These are phyloP conservation scores for Drosophila navojoa DNA, from an alignment of 1,140 invertebrate species.

Conservation along the genomic window DNA sequence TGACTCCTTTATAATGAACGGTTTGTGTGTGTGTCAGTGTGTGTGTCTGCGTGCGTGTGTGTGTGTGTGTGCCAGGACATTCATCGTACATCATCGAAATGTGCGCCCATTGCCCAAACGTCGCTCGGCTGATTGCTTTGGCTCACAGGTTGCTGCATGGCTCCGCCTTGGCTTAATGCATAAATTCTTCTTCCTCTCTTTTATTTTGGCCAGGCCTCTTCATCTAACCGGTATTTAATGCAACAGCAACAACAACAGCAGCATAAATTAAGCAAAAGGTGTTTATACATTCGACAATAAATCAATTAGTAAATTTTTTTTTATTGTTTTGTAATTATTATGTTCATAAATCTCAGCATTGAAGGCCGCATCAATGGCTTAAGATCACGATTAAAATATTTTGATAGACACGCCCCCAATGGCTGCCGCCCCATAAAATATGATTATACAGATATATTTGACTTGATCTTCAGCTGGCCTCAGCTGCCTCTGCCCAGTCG, in stretches of 20 bases:
- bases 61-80: slow-evolving; percentile 68
- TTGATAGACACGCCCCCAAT: slow-evolving; percentile 35
- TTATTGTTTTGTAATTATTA: slow-evolving; percentile 83
- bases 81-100: slow-evolving; percentile 77
- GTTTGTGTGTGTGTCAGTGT: slow-evolving; percentile 31
- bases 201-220: slow-evolving; percentile 44
- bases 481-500: neutral
- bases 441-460: neutral
- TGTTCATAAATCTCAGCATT: slow-evolving; percentile 76
- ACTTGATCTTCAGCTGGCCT: neutral
- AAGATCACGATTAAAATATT: slow-evolving; percentile 57
- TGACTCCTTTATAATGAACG: slow-evolving; percentile 82
- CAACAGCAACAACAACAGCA: slow-evolving; percentile 38
- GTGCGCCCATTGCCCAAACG: slow-evolving; percentile 39
- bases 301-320: slow-evolving; percentile 83
- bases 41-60: slow-evolving; percentile 28
- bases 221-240: slow-evolving; percentile 65
- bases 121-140: slow-evolving; percentile 64
- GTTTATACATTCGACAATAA: slow-evolving; percentile 82
- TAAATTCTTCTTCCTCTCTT: slow-evolving; percentile 41
- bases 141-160: slow-evolving; percentile 62
- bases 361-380: slow-evolving; percentile 43
- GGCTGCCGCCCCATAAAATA: neutral
- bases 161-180: slow-evolving; percentile 61
- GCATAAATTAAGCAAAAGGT: slow-evolving; percentile 79